Evolutionary conservation across 2,797 vertebrate species (phyloP), one percentile per base, ranked within the genome.

Genomic region (Chelmon rostratus): DNA sequence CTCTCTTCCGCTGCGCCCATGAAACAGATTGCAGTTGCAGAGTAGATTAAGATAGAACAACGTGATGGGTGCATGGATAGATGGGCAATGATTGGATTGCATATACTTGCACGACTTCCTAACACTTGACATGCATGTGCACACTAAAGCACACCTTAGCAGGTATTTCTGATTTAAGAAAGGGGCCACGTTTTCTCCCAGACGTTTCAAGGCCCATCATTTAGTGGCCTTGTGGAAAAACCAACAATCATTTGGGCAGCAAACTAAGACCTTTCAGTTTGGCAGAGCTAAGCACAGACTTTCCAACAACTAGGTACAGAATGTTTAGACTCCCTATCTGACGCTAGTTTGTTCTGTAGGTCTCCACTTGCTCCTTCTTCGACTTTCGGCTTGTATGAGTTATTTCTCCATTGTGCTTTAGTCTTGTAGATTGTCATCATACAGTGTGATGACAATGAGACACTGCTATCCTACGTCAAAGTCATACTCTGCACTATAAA

Each of bases 261-360:
- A 88, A 84, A 92, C 83, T 83, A 78, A 91, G 85, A 75, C 72
- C 77, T 88, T 90, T 91, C 82, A 90, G 84, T 85, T 87, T 88
- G 84, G 81, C 87, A 73, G 69, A 82, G 76, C 80, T 76, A 76
- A 85, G 86, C 78, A 75, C 81, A 89, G 84, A 85, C 88, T 91
- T 93, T 94, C 86, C 88, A 90, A 88, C 81, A 89, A 84, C 88
- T 82, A 83, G 57, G 59, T 82, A 80, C 73, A 71, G 75, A 89
- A 82, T 84, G 84, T 91, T 88, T 82, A 88, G 85, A 89, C 89
- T 89, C 81, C 25, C 38, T 63, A 79, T 16, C 54, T 77, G 65
- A 59, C 15, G 12, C 57, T 83, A 65, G 69, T 84, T 79, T 9
- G 42, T 53, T 56, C 35, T 86, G 35, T 74, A 33, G 58, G 62